Evolutionary conservation across 2,113 vertebrate genomes (phyloP).

Genomic region (Cynocephalus volans): DNA sequence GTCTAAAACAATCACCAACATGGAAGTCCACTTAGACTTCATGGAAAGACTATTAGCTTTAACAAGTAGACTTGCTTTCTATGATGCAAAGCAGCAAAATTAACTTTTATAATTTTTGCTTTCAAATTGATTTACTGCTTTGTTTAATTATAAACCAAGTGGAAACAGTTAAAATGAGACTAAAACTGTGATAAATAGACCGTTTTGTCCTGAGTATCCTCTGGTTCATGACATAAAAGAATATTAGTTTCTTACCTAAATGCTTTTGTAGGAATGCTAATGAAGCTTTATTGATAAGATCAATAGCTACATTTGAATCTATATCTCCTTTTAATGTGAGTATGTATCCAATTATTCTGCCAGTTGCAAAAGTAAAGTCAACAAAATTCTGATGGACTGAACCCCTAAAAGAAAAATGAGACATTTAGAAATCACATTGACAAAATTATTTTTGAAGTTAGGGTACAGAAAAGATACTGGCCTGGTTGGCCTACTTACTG

Average conservation of each 20-base stretch:
- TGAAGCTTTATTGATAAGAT: slow-evolving; percentile 94
- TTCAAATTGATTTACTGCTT: not conserved
- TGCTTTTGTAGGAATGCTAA: slow-evolving; percentile 98
- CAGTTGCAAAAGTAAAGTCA: slow-evolving; percentile 96
- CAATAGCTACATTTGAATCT: slow-evolving; percentile 93
- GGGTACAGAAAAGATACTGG: not conserved
- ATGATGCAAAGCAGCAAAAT: not conserved
- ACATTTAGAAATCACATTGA: not conserved
- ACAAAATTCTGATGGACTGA: slow-evolving; percentile 97
- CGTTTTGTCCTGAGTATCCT: not conserved
- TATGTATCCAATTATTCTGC: slow-evolving; percentile 92
- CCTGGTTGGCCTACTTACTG: not conserved
- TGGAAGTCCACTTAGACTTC: not conserved
- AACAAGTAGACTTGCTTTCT: not conserved
- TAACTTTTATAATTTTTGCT: not conserved
- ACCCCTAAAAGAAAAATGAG: slow-evolving; percentile 89
- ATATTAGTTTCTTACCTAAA: slow-evolving; percentile 91
- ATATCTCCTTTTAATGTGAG: slow-evolving; percentile 94
- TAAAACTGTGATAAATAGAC: not conserved
- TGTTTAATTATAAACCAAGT: not conserved
- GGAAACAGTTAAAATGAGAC: not conserved
- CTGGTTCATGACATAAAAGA: not conserved
- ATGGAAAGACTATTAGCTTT: not conserved
- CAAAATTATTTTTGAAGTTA: not conserved
- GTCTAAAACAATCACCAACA: too few relatives aligned